Evolutionary conservation across 1,140 invertebrate genomes (phyloP).

Genomic region (Aphaenogaster rudis): DNA sequence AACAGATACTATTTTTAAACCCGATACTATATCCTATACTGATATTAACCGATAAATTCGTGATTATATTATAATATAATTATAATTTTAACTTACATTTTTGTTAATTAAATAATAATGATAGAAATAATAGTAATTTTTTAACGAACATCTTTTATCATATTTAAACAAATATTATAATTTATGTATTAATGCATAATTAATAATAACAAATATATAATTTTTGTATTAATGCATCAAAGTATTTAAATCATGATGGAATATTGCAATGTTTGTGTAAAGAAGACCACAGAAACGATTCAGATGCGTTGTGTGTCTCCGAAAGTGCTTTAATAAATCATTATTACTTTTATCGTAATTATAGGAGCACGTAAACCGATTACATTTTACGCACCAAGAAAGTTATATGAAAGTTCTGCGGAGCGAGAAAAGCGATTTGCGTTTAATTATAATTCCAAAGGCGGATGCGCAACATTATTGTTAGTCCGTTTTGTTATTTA

Average conservation of each 20-base stretch:
- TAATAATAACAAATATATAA: no score
- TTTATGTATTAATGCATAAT: neutral
- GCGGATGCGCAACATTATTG: slow-evolving; percentile 41
- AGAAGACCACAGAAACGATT: neutral
- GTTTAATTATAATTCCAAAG: slow-evolving; percentile 58
- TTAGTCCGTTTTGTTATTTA: slow-evolving; percentile 58
- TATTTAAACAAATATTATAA: neutral
- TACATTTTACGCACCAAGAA: slow-evolving; percentile 63
- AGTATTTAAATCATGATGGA: slow-evolving; percentile 19
- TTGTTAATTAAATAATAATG: neutral
- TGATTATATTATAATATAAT: neutral
- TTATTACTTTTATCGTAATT: slow-evolving; percentile 59
- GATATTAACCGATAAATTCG: neutral
- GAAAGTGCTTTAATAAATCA: slow-evolving; percentile 42
- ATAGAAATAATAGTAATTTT: neutral
- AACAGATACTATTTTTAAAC: slow-evolving; percentile 7
- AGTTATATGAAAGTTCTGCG: slow-evolving; percentile 52
- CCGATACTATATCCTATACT: neutral
- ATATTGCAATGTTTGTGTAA: neutral
- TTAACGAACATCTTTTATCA: neutral
- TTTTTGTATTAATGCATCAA: neutral
- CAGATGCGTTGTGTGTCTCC: neutral
- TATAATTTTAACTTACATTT: neutral
- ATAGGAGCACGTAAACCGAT: slow-evolving; percentile 50
- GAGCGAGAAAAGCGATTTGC: slow-evolving; percentile 49